These are phyloP conservation scores for Sinocyclocheilus anshuiensis DNA, from an alignment of 2,113 vertebrate genomes.

Conservation along the genomic window DNA sequence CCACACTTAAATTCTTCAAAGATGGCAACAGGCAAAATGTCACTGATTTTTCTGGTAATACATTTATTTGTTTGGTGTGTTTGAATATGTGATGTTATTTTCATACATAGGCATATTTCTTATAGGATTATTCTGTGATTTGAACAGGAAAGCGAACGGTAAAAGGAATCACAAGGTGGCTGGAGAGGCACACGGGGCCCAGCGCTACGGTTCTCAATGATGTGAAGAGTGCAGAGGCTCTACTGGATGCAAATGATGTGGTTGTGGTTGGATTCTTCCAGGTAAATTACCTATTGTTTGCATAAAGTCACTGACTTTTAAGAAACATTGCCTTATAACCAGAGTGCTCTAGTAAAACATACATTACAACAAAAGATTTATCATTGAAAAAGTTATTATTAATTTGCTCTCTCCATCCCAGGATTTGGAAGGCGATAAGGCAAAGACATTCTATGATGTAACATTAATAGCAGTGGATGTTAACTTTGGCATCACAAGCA, in stretches of 20 bases:
- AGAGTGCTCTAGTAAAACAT: not conserved
- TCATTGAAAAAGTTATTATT: not conserved
- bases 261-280: constrained; percentile 86
- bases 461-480: constrained; percentile 70
- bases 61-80: not conserved
- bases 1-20: constrained; percentile 83
- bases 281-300: constrained; percentile 66
- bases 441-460: constrained; percentile 72
- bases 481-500: constrained; percentile 77
- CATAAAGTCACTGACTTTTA: not conserved
- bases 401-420: constrained; percentile 55
- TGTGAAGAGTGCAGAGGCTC: constrained; percentile 39
- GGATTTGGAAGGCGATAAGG: constrained; percentile 75
- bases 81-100: not conserved
- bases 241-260: constrained; percentile 70
- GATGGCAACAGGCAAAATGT: constrained; percentile 80
- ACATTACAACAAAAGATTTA: not conserved
- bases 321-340: not conserved
- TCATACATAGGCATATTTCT: too few relatives aligned
- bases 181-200: constrained; percentile 75
- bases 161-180: constrained; percentile 78
- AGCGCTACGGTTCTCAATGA: constrained; percentile 70
- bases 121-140: not conserved
- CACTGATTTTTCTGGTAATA: constrained; percentile 73
- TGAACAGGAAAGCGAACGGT: constrained; percentile 75